A percentile compares a stretch with the other conserved stretches of the same genome.
These are phyloP conservation scores for Desmodus rotundus DNA, from an alignment of 2,113 vertebrate genomes.

Conservation along the genomic window DNA sequence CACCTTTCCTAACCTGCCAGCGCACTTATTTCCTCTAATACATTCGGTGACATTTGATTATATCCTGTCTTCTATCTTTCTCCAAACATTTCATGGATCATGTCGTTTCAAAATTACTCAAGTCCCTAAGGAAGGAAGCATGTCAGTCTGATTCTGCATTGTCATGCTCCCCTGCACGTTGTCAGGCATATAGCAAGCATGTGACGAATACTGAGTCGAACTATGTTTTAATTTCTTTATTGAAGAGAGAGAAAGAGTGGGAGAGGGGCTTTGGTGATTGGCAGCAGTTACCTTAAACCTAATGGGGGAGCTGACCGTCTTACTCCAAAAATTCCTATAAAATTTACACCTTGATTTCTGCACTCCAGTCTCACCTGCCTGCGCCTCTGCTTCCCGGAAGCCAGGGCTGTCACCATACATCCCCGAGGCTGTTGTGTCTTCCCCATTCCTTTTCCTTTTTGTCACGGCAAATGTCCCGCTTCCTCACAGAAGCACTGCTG, in stretches of 20 bases:
- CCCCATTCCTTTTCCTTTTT: background rate
- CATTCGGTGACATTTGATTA: conserved; percentile 23
- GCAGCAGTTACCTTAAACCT: background rate
- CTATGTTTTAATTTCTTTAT: background rate
- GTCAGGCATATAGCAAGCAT: background rate
- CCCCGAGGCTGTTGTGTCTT: background rate
- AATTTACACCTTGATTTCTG: background rate
- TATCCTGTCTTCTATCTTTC: conserved; percentile 12
- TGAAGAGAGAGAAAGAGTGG: background rate
- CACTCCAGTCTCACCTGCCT: too few species aligned
- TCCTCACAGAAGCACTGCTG: background rate
- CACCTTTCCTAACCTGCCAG: background rate
- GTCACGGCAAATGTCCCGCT: fast-evolving
- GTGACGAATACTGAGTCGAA: background rate
- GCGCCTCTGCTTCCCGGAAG: background rate
- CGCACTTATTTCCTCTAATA: background rate
- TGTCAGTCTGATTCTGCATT: conserved; percentile 15
- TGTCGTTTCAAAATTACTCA: conserved; percentile 41
- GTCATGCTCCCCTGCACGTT: background rate
- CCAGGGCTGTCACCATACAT: background rate
- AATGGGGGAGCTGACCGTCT: fast-evolving
- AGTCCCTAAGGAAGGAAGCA: background rate
- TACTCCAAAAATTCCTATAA: background rate
- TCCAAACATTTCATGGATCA: conserved; percentile 37
- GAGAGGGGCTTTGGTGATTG: background rate